phyloP scores from a whole-genome alignment of 2,113 vertebrate genomes.

The Chitala chitala region DNA sequence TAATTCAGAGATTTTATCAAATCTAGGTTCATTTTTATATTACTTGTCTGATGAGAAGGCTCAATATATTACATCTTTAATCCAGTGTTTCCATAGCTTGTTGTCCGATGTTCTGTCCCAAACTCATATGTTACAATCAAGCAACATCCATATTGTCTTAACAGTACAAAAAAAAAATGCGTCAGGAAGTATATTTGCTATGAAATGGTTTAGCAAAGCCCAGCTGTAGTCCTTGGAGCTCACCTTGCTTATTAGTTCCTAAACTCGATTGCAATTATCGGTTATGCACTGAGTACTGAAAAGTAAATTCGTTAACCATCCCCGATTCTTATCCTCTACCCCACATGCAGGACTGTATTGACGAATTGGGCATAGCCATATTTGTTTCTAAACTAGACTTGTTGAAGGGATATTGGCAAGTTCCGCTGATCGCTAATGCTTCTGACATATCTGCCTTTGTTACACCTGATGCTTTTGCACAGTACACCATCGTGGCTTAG shows the following conservation, averaged over 20 bases:
- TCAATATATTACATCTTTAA: too few species aligned
- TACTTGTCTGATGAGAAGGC: too few species aligned
- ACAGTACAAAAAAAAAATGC: not conserved
- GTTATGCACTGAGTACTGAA: conserved; percentile 14
- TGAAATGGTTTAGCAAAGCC: not conserved
- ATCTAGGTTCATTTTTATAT: too few species aligned
- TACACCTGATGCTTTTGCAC: not conserved
- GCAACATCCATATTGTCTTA: conserved; percentile 9
- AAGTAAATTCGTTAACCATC: too few species aligned
- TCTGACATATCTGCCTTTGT: conserved; percentile 6
- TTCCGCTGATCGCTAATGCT: not conserved
- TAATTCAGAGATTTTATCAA: too few species aligned
- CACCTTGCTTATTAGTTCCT: not conserved
- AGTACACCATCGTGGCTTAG: not conserved
- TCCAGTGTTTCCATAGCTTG: too few species aligned
- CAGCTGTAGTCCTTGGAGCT: conserved; percentile 13
- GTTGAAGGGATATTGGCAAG: conserved; percentile 16
- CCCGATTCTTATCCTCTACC: too few species aligned
- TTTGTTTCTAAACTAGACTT: conserved; percentile 18
- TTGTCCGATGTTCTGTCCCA: too few species aligned
- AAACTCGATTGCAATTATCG: not conserved
- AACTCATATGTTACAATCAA: not conserved
- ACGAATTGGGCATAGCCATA: not conserved
- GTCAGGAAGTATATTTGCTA: conserved; percentile 20
- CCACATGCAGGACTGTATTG: conserved; percentile 8